phyloP scores from a whole-genome alignment of 2,113 vertebrate species.

The Cepphus grylle region DNA sequence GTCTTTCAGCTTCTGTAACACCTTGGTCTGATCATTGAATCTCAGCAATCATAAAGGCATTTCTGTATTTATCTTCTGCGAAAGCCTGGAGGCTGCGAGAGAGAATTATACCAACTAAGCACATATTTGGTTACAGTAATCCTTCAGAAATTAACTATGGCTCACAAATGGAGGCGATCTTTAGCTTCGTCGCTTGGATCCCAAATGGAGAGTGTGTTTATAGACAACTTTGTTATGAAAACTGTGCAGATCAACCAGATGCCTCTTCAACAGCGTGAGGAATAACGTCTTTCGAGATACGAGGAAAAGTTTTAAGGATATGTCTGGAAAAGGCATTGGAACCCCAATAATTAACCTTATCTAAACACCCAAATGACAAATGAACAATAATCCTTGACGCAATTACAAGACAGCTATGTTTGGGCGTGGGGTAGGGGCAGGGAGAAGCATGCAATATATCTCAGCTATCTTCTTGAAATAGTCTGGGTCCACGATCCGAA shows the following conservation, averaged over 20 bases:
- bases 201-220: not conserved
- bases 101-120: constrained; percentile 11
- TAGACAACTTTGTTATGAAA: constrained; percentile 35
- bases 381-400: not conserved
- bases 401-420: not conserved
- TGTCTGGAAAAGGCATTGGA: not conserved
- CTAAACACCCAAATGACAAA: not conserved
- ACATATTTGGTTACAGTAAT: constrained; percentile 46
- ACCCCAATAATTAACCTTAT: constrained; percentile 15
- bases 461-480: not conserved
- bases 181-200: not conserved
- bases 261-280: not conserved
- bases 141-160: constrained; percentile 38
- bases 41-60: constrained; percentile 25
- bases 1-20: not conserved
- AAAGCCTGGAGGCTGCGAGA: constrained; percentile 42
- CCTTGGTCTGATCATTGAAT: constrained; percentile 20
- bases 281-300: not conserved
- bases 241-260: not conserved
- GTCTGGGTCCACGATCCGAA: not conserved
- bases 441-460: not conserved
- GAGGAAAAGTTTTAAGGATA: not conserved
- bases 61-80: constrained; percentile 32
- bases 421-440: not conserved
- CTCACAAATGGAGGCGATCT: constrained; percentile 32